Evolutionary conservation across 2,888 invertebrate genomes (phyloP).

Genomic region (Diaperis boleti): DNA sequence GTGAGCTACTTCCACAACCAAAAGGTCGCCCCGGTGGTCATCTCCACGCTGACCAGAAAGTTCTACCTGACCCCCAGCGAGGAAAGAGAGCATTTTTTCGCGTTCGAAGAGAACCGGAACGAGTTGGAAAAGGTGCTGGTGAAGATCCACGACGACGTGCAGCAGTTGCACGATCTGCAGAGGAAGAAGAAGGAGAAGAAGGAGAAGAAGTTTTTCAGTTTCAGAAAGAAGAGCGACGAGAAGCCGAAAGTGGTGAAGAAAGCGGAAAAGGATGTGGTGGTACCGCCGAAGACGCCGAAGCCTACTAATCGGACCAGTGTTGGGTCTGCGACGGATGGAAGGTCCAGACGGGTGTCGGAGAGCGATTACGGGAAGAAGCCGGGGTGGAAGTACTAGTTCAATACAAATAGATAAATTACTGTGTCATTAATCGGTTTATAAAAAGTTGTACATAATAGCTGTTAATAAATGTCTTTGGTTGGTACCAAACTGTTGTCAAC

Average conservation of each 20-base stretch:
- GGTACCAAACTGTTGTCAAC: no score
- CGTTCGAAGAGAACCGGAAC: slow-evolving; percentile 42
- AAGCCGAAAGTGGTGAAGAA: slow-evolving; percentile 16
- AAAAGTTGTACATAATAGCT: no score
- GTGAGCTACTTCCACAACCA: slow-evolving; percentile 35
- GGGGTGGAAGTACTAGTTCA: no score
- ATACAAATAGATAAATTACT: no score
- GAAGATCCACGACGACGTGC: slow-evolving; percentile 10
- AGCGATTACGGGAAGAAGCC: no score
- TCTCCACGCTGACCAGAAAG: slow-evolving; percentile 60
- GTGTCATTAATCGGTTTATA: no score
- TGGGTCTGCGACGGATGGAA: not conserved
- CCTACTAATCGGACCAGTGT: not conserved
- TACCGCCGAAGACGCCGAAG: not conserved
- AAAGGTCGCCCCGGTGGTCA: slow-evolving; percentile 48
- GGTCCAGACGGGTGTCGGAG: slow-evolving; percentile 2
- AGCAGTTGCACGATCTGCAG: slow-evolving; percentile 12
- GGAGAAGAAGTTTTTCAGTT: slow-evolving; percentile 13
- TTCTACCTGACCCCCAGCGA: slow-evolving; percentile 55
- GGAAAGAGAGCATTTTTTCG: slow-evolving; percentile 52
- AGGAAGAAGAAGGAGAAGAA: slow-evolving; percentile 23
- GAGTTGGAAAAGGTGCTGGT: slow-evolving; percentile 3
- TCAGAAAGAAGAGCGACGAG: slow-evolving; percentile 21
- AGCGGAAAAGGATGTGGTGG: not conserved
- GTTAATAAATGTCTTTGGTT: no score